These are phyloP conservation scores for Sitobion miscanthi DNA, from an alignment of 1,140 invertebrate species.

Conservation along the genomic window DNA sequence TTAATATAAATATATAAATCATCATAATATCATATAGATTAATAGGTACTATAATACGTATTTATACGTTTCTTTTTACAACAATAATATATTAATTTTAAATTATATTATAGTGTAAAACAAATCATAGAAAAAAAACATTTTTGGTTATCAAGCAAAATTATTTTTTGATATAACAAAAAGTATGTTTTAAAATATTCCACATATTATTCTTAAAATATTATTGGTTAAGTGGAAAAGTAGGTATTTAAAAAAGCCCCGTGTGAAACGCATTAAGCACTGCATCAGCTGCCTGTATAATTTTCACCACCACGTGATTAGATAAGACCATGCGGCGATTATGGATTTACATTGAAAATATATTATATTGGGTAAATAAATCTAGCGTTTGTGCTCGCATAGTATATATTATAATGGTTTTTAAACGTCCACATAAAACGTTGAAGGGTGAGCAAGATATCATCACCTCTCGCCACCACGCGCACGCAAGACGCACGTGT, in stretches of 20 bases:
- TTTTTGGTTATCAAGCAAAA: no score
- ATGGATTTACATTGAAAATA: not conserved
- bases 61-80: not conserved
- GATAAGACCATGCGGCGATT: not conserved
- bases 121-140: not conserved
- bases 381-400: not conserved
- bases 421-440: conserved; percentile 12
- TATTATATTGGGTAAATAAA: conserved; percentile 29
- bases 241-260: not conserved
- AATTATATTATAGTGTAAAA: not conserved
- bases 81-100: not conserved
- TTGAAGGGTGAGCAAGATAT: conserved; percentile 29
- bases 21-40: no score
- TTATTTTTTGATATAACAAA: not conserved
- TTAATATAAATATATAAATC: no score
- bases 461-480: not conserved
- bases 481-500: not conserved
- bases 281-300: not conserved
- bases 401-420: conserved; percentile 2
- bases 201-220: not conserved
- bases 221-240: not conserved
- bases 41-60: no score
- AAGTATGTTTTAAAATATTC: not conserved
- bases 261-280: conserved; percentile 1
- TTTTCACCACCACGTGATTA: not conserved